A percentile compares a stretch with the other conserved stretches of the same genome.
These are phyloP conservation scores for Dascillus cervinus DNA, from an alignment of 2,888 invertebrate species.

Conservation along the genomic window DNA sequence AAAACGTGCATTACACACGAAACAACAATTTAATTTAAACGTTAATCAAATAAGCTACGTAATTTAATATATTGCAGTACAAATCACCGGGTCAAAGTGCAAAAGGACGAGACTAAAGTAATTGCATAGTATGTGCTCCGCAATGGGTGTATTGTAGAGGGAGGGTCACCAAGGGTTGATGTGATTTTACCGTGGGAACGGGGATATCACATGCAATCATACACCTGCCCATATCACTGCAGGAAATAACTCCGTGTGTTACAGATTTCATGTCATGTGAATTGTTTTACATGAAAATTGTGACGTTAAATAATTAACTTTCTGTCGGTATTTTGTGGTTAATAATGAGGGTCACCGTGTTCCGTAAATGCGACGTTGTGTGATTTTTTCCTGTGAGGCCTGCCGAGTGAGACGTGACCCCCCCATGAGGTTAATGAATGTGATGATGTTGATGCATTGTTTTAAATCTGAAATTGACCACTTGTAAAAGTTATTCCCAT, in stretches of 20 bases:
- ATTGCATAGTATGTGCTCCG: conserved; percentile 13
- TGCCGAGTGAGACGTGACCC: too few relatives aligned
- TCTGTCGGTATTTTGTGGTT: too few relatives aligned
- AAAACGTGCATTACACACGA: conserved; percentile 12
- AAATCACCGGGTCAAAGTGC: conserved; percentile 18
- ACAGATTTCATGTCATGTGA: conserved; percentile 16
- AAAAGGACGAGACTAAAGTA: conserved; percentile 16
- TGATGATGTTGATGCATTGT: too few relatives aligned
- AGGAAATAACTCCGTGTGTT: conserved; percentile 15
- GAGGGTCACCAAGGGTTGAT: conserved; percentile 25
- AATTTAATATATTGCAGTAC: conserved; percentile 17
- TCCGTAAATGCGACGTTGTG: too few relatives aligned
- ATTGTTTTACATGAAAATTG: conserved; percentile 21
- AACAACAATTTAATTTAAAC: conserved; percentile 17
- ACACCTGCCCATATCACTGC: conserved; percentile 25
- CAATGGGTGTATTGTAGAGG: conserved; percentile 14
- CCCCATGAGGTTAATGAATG: too few relatives aligned
- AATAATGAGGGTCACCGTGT: too few relatives aligned
- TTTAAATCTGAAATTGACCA: too few relatives aligned
- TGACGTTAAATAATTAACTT: too few relatives aligned
- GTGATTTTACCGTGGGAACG: conserved; percentile 36
- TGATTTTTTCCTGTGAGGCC: too few relatives aligned
- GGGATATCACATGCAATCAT: conserved; percentile 22
- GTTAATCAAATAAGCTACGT: conserved; percentile 19
- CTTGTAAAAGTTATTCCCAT: too few relatives aligned